Conservation (phyloP, 1,140 invertebrate species). For the Cecropterus lyciades region DNA sequence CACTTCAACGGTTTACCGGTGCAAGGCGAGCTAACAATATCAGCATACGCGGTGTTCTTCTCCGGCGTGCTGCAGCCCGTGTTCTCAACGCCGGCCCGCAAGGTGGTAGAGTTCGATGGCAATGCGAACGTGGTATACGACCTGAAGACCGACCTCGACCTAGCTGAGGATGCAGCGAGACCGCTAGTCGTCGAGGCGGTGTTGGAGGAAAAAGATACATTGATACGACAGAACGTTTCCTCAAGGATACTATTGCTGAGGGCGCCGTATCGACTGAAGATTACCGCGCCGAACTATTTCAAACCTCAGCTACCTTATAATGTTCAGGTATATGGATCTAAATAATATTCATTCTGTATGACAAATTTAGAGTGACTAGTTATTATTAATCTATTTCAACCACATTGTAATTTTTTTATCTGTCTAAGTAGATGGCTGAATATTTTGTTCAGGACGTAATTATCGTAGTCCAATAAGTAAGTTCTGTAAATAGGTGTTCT, state of each 20-base stretch:
- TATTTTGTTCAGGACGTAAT: no score
- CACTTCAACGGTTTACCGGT: slow-evolving; percentile 91
- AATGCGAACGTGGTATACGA: slow-evolving; percentile 90
- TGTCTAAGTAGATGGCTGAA: no score
- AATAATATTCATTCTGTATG: no score
- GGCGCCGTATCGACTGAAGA: slow-evolving; percentile 92
- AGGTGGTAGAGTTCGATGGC: slow-evolving; percentile 93
- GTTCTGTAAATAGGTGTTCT: no score
- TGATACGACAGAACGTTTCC: slow-evolving; percentile 92
- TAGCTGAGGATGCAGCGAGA: slow-evolving; percentile 90
- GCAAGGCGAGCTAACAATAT: slow-evolving; percentile 90
- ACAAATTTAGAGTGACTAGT: no score
- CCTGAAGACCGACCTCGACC: slow-evolving; percentile 87
- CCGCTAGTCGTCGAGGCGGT: slow-evolving; percentile 91
- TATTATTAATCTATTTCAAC: no score
- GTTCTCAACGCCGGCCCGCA: slow-evolving; percentile 89
- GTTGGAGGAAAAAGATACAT: slow-evolving; percentile 92
- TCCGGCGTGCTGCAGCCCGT: slow-evolving; percentile 92
- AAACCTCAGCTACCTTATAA: slow-evolving; percentile 94
- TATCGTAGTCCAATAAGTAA: no score
- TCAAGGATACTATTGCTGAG: slow-evolving; percentile 90
- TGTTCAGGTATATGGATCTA: slow-evolving; percentile 89
- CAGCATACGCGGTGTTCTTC: slow-evolving; percentile 90
- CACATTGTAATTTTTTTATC: no score
- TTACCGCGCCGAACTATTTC: slow-evolving; percentile 93